Evolutionary conservation across 2,113 vertebrate species (phyloP).

Genomic region (Xiphophorus hellerii): DNA sequence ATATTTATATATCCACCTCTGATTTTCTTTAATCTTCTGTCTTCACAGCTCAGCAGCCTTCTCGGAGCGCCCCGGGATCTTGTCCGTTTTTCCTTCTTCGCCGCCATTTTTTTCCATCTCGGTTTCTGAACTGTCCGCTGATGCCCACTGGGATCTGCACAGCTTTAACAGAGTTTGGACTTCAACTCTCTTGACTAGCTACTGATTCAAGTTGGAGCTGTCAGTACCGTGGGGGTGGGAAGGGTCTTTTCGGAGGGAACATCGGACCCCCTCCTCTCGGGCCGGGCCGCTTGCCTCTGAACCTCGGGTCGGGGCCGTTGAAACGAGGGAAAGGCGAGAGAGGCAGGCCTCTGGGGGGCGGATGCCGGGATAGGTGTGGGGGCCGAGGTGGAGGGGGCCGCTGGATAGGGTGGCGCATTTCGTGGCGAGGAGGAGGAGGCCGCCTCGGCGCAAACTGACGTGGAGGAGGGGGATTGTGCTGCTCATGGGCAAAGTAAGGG

Average conservation of each 20-base stretch:
- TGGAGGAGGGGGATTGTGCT: slow-evolving; percentile 50
- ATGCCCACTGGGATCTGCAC: slow-evolving; percentile 9
- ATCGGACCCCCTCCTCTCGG: slow-evolving; percentile 82
- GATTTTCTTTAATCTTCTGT: slow-evolving; percentile 76
- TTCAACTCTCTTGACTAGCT: background rate
- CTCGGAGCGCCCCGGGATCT: slow-evolving; percentile 32
- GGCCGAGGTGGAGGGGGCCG: slow-evolving; percentile 55
- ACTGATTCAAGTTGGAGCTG: slow-evolving; percentile 7
- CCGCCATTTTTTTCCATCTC: slow-evolving; percentile 6
- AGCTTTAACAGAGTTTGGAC: background rate
- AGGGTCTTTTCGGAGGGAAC: slow-evolving; percentile 90
- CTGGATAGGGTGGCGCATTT: slow-evolving; percentile 52
- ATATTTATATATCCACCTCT: slow-evolving; percentile 79
- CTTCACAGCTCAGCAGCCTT: slow-evolving; percentile 63
- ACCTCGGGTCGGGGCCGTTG: slow-evolving; percentile 80
- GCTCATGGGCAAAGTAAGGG: slow-evolving; percentile 62
- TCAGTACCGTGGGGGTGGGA: slow-evolving; percentile 89
- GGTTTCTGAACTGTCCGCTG: slow-evolving; percentile 1
- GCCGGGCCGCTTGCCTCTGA: slow-evolving; percentile 85
- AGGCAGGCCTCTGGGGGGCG: slow-evolving; percentile 57
- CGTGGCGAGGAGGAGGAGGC: slow-evolving; percentile 46
- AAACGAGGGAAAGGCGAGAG: slow-evolving; percentile 75
- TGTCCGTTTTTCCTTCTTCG: background rate
- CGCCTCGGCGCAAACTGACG: slow-evolving; percentile 48
- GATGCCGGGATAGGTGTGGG: slow-evolving; percentile 53